These are phyloP conservation scores for Illadopsis cleaveri DNA, from an alignment of 2,113 vertebrate species.

Conservation along the genomic window DNA sequence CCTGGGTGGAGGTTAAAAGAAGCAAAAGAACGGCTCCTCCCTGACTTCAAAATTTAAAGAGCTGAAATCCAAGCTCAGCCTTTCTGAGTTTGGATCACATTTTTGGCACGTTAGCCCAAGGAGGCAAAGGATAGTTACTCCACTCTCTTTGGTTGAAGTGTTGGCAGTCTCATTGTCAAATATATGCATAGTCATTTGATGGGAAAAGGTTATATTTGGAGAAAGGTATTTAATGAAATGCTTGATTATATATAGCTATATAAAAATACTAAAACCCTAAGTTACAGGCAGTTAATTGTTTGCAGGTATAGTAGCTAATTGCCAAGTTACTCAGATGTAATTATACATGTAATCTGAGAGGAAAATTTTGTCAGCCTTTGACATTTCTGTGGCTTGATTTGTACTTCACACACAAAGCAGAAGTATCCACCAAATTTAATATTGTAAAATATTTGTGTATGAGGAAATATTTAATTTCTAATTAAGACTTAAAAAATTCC, in stretches of 20 bases:
- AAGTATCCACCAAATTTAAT: not conserved
- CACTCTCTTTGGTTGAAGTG: not conserved
- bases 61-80: not conserved
- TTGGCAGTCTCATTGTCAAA: not conserved
- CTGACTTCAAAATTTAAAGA: not conserved
- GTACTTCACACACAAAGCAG: not conserved
- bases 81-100: not conserved
- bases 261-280: not conserved
- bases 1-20: not conserved
- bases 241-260: not conserved
- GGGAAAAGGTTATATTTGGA: not conserved
- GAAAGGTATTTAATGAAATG: not conserved
- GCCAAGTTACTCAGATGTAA: not conserved
- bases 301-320: not conserved
- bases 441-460: not conserved
- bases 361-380: not conserved
- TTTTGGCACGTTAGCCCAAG: not conserved
- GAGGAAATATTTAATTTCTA: not conserved
- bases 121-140: not conserved
- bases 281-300: not conserved
- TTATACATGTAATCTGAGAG: not conserved
- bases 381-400: not conserved
- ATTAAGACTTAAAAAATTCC: not conserved
- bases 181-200: not conserved
- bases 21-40: not conserved